Conservation (phyloP, 2,113 vertebrate species). For the Ceyx margarethae region DNA sequence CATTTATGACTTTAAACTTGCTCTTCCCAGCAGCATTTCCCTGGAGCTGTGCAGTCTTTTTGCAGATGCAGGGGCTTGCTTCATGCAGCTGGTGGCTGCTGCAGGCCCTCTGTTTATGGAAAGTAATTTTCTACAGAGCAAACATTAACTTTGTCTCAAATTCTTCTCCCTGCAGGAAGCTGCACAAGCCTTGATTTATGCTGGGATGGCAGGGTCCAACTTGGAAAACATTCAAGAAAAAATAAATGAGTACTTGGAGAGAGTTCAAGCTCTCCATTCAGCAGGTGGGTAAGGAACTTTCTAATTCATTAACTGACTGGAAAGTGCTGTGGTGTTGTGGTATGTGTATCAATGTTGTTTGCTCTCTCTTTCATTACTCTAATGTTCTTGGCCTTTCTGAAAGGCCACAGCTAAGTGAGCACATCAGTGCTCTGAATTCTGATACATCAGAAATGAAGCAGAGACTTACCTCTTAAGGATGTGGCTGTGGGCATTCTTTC, state of each 20-base stretch:
- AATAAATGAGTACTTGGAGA: constrained; percentile 93
- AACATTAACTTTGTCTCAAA: neutral
- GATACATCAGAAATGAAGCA: neutral
- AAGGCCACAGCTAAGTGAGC: neutral
- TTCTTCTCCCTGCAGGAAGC: constrained; percentile 78
- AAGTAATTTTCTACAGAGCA: constrained; percentile 4
- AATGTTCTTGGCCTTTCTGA: neutral
- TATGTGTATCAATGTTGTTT: neutral
- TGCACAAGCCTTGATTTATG: constrained; percentile 96
- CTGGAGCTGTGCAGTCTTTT: neutral
- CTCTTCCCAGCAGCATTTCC: neutral
- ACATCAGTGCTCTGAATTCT: neutral
- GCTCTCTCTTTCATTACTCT: neutral
- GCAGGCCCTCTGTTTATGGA: neutral
- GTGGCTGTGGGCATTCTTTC: neutral
- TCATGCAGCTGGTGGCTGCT: neutral
- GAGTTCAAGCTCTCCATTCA: constrained; percentile 91
- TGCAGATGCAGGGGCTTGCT: neutral
- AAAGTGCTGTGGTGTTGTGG: neutral
- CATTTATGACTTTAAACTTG: neutral
- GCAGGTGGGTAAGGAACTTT: constrained; percentile 77
- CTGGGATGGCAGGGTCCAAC: constrained; percentile 94
- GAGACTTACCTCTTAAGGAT: neutral
- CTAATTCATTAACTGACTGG: constrained; percentile 23
- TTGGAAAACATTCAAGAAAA: constrained; percentile 95